These are phyloP conservation scores for Regulus satrapa DNA, from an alignment of 2,113 vertebrate species.

Conservation along the genomic window DNA sequence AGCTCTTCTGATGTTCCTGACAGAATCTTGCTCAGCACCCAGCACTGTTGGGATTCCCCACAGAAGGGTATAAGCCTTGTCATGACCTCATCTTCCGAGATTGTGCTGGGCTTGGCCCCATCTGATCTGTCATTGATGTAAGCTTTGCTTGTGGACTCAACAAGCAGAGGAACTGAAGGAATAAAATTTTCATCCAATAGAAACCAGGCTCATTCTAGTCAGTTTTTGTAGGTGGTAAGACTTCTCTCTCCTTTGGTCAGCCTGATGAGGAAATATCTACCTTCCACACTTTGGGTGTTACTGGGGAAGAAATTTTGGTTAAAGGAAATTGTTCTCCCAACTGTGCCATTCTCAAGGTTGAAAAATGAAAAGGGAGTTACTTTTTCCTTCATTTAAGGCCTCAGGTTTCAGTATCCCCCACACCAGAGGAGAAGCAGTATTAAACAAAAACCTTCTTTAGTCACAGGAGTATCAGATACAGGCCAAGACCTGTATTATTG, in stretches of 20 bases:
- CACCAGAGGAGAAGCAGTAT: neutral
- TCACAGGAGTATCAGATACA: neutral
- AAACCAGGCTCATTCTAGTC: conserved; percentile 15
- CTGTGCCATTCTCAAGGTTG: neutral
- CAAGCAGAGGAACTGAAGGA: conserved; percentile 57
- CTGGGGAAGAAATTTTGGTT: neutral
- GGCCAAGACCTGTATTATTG: neutral
- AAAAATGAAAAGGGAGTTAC: neutral
- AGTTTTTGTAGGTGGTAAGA: neutral
- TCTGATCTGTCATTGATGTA: conserved; percentile 38
- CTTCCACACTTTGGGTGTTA: neutral
- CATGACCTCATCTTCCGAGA: conserved; percentile 60
- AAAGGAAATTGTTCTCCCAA: neutral
- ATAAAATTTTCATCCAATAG: conserved; percentile 33
- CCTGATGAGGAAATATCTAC: neutral
- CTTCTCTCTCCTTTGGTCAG: neutral
- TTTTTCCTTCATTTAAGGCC: neutral
- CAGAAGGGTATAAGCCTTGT: neutral
- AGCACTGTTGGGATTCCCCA: neutral
- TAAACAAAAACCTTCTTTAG: neutral
- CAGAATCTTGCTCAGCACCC: neutral
- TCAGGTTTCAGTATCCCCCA: neutral
- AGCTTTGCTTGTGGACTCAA: conserved; percentile 25
- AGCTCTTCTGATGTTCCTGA: neutral
- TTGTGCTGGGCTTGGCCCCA: conserved; percentile 40